Base-by-base conservation (phyloP, 2,797 vertebrate genomes). In the Alfaro cultratus region DNA sequence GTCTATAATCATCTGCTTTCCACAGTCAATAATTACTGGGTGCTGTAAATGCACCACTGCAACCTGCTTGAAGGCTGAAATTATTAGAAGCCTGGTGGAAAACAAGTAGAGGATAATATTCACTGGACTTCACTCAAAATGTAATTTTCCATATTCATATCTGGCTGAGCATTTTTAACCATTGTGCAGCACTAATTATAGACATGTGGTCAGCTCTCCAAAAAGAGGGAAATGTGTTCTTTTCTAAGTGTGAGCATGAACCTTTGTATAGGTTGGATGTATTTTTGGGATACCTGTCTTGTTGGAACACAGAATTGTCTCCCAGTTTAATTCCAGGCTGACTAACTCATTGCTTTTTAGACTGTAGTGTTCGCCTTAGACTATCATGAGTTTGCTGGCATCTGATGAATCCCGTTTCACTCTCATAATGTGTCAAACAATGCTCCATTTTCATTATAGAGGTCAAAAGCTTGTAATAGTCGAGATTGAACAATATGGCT, bases 1-100 rank as follows among this genome's bases (percentile, higher is more conserved):
- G 53, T 87, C 72, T 86, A 43, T 83, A 82, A 84, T 76, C 76
- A 85, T 85, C 78, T 84, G 72, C 80, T 83, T 43, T 84, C 83
- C 49, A 74, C 55, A 74, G 75, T 73, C 86, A 87, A 88, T 82
- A 83, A 77, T 85, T 78, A 78, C 80, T 78, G 74, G 80, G 86
- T 84, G 85, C 73, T 83, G 55, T 71, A 51, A 73, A 67, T 77
- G 72, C 76, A 73, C 71, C 72, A 74, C 45, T 71, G 43, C 74
- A 71, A 73, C 64, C 76, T 83, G 71, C 41, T 70, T 71, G 49
- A 87, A 79, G 73, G 49, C 51, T 80, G 23, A 80, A 78, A 87
- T 84, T 77, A 85, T 87, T 86, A 76, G 64, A 55, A 36, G 31
- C 75, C 60, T 81, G 77, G 79, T 67, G 79, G 64, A 53, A 85